Conservation (phyloP, 2,113 vertebrate genomes). For the Dendrocopos noguchii region DNA sequence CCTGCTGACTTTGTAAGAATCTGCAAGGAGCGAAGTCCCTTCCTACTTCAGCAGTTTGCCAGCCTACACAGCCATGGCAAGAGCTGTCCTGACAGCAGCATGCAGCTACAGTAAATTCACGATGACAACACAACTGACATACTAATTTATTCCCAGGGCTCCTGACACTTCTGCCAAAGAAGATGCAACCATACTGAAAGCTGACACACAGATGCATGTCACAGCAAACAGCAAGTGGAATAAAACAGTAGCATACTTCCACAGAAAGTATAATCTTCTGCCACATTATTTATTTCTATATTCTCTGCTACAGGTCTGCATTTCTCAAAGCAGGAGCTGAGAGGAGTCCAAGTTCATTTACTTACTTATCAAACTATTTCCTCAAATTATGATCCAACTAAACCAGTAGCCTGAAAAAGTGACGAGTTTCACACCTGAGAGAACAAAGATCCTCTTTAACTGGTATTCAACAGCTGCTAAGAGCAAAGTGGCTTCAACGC, state of each 20-base stretch:
- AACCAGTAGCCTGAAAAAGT: background rate
- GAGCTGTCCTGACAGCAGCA: background rate
- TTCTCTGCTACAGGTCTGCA: background rate
- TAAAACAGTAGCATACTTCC: background rate
- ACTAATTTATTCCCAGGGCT: background rate
- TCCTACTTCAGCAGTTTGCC: background rate
- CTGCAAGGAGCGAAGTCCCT: background rate
- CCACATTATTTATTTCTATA: background rate
- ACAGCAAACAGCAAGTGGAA: background rate
- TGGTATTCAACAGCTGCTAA: background rate
- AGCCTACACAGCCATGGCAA: background rate
- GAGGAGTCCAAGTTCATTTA: background rate
- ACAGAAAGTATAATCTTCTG: background rate
- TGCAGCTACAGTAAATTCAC: background rate
- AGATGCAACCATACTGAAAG: background rate
- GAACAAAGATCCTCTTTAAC: background rate
- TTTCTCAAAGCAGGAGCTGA: background rate
- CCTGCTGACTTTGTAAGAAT: background rate
- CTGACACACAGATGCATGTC: background rate
- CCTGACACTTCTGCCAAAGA: background rate
- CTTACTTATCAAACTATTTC: background rate
- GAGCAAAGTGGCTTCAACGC: background rate
- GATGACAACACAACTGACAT: background rate
- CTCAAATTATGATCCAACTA: background rate
- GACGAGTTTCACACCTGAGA: background rate